These are phyloP conservation scores for Dryoscopus gambensis DNA, from an alignment of 2,113 vertebrate species.

Conservation along the genomic window DNA sequence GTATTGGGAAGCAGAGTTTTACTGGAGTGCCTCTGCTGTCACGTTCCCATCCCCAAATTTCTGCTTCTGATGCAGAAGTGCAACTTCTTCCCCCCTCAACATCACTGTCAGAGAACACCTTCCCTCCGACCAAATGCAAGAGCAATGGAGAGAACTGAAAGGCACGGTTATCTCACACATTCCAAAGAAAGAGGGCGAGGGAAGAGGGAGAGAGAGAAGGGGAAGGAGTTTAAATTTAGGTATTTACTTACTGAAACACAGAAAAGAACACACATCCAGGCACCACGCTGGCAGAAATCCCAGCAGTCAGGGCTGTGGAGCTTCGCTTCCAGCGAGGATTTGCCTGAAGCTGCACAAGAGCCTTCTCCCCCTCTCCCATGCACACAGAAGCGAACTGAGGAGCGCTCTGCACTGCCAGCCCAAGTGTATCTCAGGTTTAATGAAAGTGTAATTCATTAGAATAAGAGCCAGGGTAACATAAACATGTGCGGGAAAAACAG, in stretches of 20 bases:
- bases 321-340: not conserved
- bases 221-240: not conserved
- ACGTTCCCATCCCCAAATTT: not conserved
- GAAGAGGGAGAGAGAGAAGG: not conserved
- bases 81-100: not conserved
- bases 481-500: slow-evolving; percentile 57
- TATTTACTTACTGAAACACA: slow-evolving; percentile 39
- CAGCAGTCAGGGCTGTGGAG: not conserved
- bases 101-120: not conserved
- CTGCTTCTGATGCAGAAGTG: not conserved
- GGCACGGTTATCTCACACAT: not conserved
- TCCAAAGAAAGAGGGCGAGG: not conserved
- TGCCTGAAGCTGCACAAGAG: not conserved
- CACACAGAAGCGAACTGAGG: not conserved
- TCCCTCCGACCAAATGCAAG: not conserved
- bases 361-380: not conserved
- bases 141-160: not conserved
- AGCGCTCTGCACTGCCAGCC: not conserved
- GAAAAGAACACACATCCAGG: not conserved
- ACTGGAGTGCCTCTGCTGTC: not conserved
- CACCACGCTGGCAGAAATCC: not conserved
- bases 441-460: slow-evolving; percentile 16
- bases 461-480: not conserved
- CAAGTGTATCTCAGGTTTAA: not conserved
- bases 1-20: not conserved